Evolutionary conservation across 2,888 invertebrate genomes (phyloP), one percentile per base, ranked within the genome.

Genomic region (Electrophaes corylata): DNA sequence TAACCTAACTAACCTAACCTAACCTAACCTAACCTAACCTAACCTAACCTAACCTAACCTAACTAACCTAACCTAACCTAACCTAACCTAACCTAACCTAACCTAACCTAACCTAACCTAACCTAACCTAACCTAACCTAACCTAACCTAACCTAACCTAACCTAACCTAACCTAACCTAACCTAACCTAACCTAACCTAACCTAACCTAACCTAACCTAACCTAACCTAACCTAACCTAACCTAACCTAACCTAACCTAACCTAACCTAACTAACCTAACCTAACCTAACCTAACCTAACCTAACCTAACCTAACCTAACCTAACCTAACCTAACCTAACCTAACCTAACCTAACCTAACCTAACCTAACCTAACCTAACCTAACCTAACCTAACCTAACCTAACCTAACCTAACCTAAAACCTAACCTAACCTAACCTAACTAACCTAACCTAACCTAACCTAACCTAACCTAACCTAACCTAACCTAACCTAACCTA

Each of bases 281-380:
- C 52, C 51, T 48, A 52, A 52, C 52, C 51, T 52, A 57, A 63
- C 59, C 62, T 57, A 59, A 62, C 59, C 62, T 57, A 59, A 62
- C 59, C 62, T 50, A 52, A 59, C 51, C 62, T 49, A 48, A 59
- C 59, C 59, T 26, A 26, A 26, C 23, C 23, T 26, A 26, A 26
- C 23, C 23, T 26, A 26, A 26, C 23, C 23, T 26, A 66, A 61
- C 60, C 59, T 63, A 60, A 63, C 63, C 57, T 50, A 61, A 60
- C 59, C 60, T 57, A 58, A 59, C 62, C 61, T 61, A 63, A 61
- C 63, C 53, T 57, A 62, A 60, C 62, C 60, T 62, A 58, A 62
- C 62, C 62, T 62, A 60, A 62, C 62, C 62, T 62, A 60, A 62
- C 50, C 62, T 57, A 62, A 60, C 60, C 60, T 60, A 60, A 60